These are phyloP conservation scores for Staurois parvus DNA, from an alignment of 2,797 vertebrate genomes.

Conservation along the genomic window DNA sequence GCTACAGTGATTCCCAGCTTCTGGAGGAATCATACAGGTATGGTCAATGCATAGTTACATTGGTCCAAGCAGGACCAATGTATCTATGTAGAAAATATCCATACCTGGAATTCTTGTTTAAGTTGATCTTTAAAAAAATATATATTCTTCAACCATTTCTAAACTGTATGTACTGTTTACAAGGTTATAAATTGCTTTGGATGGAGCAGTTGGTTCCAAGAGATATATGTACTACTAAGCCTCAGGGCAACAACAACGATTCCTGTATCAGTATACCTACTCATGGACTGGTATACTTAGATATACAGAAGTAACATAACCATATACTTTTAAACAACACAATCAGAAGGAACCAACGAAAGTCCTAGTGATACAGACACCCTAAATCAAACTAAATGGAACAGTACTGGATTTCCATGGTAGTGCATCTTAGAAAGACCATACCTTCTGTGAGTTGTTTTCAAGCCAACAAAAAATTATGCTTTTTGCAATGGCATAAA, in stretches of 20 bases:
- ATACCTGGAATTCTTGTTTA: no score
- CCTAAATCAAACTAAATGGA: conserved; percentile 18
- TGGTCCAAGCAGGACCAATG: no score
- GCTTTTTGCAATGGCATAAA: conserved; percentile 46
- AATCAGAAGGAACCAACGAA: neutral
- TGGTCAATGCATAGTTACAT: no score
- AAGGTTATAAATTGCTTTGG: no score
- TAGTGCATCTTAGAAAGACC: conserved; percentile 21
- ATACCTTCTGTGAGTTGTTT: conserved; percentile 33
- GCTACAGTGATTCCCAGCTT: no score
- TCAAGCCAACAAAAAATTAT: conserved; percentile 30
- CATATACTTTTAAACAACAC: neutral
- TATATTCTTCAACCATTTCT: no score
- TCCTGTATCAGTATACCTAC: neutral
- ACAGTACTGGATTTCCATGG: conserved; percentile 17
- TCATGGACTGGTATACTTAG: neutral
- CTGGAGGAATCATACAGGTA: no score
- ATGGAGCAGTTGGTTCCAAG: no score
- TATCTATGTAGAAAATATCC: no score
- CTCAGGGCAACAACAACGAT: neutral
- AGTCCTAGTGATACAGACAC: conserved; percentile 22
- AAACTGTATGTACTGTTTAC: no score
- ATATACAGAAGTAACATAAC: neutral
- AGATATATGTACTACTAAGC: neutral
- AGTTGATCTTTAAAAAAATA: no score